Evolutionary conservation across 2,113 vertebrate species (phyloP).

Genomic region (Embiotoca jacksoni): DNA sequence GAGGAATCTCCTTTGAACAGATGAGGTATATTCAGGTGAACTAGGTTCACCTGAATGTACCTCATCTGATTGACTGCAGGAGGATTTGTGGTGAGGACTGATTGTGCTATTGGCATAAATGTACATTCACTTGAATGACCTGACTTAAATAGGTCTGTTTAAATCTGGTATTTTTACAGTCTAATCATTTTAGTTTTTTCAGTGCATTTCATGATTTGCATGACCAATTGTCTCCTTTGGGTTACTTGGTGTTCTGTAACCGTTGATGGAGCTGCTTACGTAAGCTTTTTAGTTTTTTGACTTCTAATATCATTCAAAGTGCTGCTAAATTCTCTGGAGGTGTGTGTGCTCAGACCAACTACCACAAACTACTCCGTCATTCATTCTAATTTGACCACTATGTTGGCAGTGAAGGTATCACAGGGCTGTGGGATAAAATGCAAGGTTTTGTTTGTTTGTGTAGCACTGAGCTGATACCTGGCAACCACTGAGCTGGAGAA

Average conservation of each 20-base stretch:
- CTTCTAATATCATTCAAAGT: not conserved
- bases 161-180: too few species aligned
- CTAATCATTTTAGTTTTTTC: not conserved
- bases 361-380: not conserved
- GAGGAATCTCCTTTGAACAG: constrained; percentile 37
- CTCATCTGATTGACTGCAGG: too few species aligned
- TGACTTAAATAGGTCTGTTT: too few species aligned
- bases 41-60: too few species aligned
- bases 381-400: not conserved
- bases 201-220: too few species aligned
- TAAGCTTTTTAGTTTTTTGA: not conserved
- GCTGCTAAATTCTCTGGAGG: not conserved
- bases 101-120: constrained; percentile 30
- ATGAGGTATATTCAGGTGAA: constrained; percentile 27
- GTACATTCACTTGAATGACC: constrained; percentile 17
- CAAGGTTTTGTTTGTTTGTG: not conserved
- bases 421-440: not conserved
- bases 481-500: not conserved
- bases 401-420: not conserved
- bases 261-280: too few species aligned
- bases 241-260: too few species aligned
- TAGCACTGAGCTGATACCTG: not conserved
- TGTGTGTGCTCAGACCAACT: not conserved
- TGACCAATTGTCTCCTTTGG: too few species aligned
- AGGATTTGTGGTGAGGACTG: too few species aligned